These are phyloP conservation scores for Pachydiplax longipennis DNA, from an alignment of 2,888 invertebrate genomes.

Conservation along the genomic window DNA sequence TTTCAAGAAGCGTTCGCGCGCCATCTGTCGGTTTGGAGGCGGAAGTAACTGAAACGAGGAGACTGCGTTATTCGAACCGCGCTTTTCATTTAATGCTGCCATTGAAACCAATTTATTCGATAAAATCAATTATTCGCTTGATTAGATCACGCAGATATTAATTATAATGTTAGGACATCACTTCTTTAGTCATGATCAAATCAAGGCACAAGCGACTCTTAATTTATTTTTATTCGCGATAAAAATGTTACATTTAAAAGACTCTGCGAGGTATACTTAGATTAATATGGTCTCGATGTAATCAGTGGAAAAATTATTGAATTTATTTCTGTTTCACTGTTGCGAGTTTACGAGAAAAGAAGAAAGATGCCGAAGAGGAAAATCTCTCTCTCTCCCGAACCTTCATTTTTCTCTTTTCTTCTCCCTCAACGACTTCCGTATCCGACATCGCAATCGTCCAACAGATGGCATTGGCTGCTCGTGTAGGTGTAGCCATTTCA, in stretches of 20 bases:
- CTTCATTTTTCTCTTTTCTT: background rate
- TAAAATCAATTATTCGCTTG: background rate
- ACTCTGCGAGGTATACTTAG: too few relatives aligned
- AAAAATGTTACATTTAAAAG: too few relatives aligned
- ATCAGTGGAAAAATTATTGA: too few relatives aligned
- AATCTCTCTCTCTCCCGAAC: background rate
- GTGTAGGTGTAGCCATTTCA: constrained; percentile 30
- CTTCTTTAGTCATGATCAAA: too few relatives aligned
- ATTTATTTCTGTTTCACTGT: background rate
- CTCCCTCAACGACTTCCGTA: background rate
- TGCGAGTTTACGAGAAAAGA: background rate
- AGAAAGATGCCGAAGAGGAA: background rate
- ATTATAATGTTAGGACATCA: too few relatives aligned
- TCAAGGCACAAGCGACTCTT: too few relatives aligned
- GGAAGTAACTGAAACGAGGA: constrained; percentile 10
- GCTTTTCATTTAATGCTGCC: background rate
- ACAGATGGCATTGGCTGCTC: constrained; percentile 42
- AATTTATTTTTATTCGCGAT: too few relatives aligned
- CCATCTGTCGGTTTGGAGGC: constrained; percentile 26
- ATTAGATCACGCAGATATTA: background rate
- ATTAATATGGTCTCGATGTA: too few relatives aligned
- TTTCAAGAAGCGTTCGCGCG: constrained; percentile 17
- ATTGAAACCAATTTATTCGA: background rate
- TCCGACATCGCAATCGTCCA: constrained; percentile 9
- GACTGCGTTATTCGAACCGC: background rate